Conservation (phyloP, 1,140 invertebrate species). For the Glossosoma conforme region DNA sequence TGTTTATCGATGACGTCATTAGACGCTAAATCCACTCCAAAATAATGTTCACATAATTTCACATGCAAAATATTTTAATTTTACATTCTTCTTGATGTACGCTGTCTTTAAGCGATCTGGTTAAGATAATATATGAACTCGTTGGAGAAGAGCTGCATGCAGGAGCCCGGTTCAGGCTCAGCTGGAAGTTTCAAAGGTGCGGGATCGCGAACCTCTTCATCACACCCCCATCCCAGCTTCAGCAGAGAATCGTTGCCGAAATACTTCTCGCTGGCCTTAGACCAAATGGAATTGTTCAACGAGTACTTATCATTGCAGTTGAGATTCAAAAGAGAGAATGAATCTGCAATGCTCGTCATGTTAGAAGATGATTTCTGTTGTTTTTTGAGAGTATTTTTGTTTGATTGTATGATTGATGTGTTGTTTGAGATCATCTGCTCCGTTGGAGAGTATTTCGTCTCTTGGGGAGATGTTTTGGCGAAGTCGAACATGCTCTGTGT, state of each 20-base stretch:
- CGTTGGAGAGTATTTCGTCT: constrained; percentile 20
- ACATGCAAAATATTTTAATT: too few relatives aligned
- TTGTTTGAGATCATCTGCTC: constrained; percentile 13
- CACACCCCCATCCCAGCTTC: constrained; percentile 34
- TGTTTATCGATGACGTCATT: too few relatives aligned
- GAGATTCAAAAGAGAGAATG: constrained; percentile 42
- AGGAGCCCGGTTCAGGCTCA: constrained; percentile 38
- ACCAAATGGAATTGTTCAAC: constrained; percentile 36
- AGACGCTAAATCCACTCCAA: too few relatives aligned
- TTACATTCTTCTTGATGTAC: too few relatives aligned
- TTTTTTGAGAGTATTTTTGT: constrained; percentile 6
- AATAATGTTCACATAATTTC: too few relatives aligned
- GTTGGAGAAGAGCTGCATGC: constrained; percentile 56
- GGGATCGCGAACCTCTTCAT: constrained; percentile 29
- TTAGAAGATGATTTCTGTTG: background rate
- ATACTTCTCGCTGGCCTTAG: constrained; percentile 28
- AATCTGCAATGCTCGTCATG: constrained; percentile 43
- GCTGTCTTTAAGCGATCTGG: constrained; percentile 48
- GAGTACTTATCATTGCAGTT: constrained; percentile 32
- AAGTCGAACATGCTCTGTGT: constrained; percentile 26
- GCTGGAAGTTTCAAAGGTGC: constrained; percentile 33
- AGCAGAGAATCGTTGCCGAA: constrained; percentile 39
- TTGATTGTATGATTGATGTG: constrained; percentile 1
- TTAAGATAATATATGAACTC: constrained; percentile 56
- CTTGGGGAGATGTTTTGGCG: constrained; percentile 34